Base-by-base conservation (phyloP, 2,113 vertebrate genomes). In the Verasper variegatus region DNA sequence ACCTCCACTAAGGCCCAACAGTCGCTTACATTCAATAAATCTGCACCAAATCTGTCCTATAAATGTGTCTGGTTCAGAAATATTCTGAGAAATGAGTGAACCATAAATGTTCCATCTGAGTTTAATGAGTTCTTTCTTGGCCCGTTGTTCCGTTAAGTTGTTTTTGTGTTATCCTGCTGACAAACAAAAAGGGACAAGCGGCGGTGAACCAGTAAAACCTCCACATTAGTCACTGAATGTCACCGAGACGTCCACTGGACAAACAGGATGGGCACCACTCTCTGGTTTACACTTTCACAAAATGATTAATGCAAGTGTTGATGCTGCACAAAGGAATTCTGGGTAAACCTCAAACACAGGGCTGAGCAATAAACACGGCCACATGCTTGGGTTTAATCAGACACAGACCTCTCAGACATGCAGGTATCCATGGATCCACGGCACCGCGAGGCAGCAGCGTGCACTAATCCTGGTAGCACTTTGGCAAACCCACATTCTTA, bases 401-500 rank as follows among this genome's bases (percentile, higher is more conserved):
- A 74, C 20, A 0, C 76, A 88, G 80, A 27, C n/a, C 47, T 20
- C 49, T 20, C 5, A 51, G 49, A 8, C 18, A 8, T 21, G 23
- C 15, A 37, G 57, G 58, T 49, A 49, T 23, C 15, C 14, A 61
- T 1, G 62, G 2, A 11, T 26, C 23, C 67, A 66, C 21, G 31
- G 40, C 23, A 54, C 26, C 13, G 26, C 7, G 20, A 26, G 74
- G 42, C 52, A 17, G 2, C 5, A 18, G 3, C 5, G 5, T 0
- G 9, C 42, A 55, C 47, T 24, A 24, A 40, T 24, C 24, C 47
- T 47, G 66, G 61, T 55, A 12, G 62, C 52, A 18, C 35, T 70
- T 62, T 35, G 56, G 56, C 55, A 80, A 82, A 63, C 4, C 60
- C 14, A 17, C 74, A 76, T 76, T 82, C 81, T 81, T 70, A 20